Evolutionary conservation across 2,113 vertebrate genomes (phyloP).

Genomic region (Nematolebias whitei): DNA sequence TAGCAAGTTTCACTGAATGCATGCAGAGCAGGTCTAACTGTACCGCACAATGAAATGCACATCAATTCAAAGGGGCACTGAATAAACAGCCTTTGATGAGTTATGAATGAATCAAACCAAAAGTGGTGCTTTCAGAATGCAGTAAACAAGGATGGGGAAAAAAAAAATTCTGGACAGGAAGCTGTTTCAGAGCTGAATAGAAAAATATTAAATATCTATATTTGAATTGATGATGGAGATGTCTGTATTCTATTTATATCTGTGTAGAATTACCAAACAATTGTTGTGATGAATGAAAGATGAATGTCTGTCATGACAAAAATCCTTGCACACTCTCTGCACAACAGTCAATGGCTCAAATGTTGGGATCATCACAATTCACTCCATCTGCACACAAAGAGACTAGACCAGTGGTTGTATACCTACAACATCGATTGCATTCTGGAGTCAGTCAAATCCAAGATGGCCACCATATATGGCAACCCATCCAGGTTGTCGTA

Average conservation of each 20-base stretch:
- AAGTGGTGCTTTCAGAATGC: constrained; percentile 6
- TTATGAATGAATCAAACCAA: constrained; percentile 17
- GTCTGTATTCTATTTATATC: background rate
- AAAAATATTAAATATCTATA: background rate
- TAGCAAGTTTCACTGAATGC: constrained; percentile 28
- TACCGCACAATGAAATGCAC: constrained; percentile 34
- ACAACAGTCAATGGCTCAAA: background rate
- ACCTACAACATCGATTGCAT: too few species aligned
- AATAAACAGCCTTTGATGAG: constrained; percentile 21
- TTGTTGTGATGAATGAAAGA: background rate
- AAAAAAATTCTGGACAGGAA: constrained; percentile 4
- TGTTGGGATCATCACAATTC: background rate
- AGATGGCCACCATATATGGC: too few species aligned
- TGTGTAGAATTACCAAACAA: background rate
- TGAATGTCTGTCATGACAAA: background rate
- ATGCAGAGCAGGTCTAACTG: constrained; percentile 34
- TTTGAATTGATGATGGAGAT: background rate
- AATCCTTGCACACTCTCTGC: background rate
- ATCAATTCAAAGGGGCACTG: constrained; percentile 11
- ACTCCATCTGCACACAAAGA: background rate
- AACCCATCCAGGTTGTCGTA: too few species aligned
- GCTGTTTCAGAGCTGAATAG: background rate
- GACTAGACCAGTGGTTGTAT: too few species aligned
- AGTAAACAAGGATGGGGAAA: constrained; percentile 27
- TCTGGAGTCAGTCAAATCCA: too few species aligned